Evolutionary conservation across 2,113 vertebrate species (phyloP).

Genomic region (Pongo pygmaeus): DNA sequence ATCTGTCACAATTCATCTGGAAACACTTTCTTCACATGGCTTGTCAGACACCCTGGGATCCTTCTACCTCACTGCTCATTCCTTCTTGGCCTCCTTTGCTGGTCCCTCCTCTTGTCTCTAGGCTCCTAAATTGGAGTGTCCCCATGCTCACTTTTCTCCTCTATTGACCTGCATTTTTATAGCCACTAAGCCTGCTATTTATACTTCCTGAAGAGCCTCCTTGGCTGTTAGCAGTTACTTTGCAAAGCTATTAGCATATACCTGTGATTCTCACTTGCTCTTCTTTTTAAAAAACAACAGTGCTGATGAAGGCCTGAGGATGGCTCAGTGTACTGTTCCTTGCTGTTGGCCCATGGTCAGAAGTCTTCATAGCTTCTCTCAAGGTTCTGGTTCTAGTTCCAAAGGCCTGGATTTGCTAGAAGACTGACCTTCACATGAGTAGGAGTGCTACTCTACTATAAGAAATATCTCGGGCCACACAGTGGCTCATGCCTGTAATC

Average conservation of each 20-base stretch:
- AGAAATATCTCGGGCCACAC: neutral
- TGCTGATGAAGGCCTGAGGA: neutral
- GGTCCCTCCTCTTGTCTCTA: neutral
- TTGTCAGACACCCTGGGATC: neutral
- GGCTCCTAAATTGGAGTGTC: neutral
- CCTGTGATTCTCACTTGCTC: neutral
- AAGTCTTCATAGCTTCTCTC: neutral
- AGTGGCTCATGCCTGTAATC: too few species aligned
- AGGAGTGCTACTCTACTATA: neutral
- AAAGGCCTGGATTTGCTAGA: neutral
- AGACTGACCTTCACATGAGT: neutral
- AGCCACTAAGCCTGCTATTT: neutral
- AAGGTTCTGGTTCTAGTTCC: neutral
- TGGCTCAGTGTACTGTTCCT: neutral
- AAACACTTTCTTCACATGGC: neutral
- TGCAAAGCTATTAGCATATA: neutral
- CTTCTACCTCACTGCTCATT: conserved; percentile 18
- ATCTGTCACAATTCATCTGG: conserved; percentile 50
- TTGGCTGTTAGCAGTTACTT: neutral
- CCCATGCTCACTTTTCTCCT: neutral
- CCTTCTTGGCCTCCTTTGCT: neutral
- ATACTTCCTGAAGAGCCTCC: neutral
- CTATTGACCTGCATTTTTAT: neutral
- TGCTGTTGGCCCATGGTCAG: neutral
- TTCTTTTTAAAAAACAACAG: neutral